Evolutionary conservation across 2,113 vertebrate species (phyloP), one percentile per base, ranked within the genome.

Genomic region (Lagopus leucura): DNA sequence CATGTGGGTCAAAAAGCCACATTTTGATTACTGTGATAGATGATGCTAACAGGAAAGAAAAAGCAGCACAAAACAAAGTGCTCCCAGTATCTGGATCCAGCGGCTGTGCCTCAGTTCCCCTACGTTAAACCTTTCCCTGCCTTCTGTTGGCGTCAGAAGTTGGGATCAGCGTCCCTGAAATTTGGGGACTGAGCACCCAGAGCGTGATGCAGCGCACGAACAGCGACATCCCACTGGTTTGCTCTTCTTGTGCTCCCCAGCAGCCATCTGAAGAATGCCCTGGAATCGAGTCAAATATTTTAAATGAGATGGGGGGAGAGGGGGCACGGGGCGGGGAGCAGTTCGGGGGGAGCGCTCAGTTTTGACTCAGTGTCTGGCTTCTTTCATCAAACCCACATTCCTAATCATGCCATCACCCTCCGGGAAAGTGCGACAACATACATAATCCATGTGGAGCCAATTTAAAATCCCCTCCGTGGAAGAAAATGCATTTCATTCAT

Each of bases 1-100:
- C 69, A 91, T 77, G 89, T 88, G 92, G 93, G 94, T 86, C 91
- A 93, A 64, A 80, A 91, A 92, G 91, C 87, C 92, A 30, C 95
- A 74, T 58, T 82, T 76, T 55, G 71, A 95, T 91, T 74, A 40
- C 6, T 77, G 71, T 42, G 75, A 92, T 70, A 91, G 72, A 88
- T 55, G 81, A 13, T 83, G 75, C 87, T 92, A 66, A 93, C 24
- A 4, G 2, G 3, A 18, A 14, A 2, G 8, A 18, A 18, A 1
- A 80, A 67, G 40, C 21, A 78, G n/a, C 8, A 80, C 16, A 36
- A 88, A 84, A 72, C 61, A 82, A 42, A 19, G 40, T 13, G 0
- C 4, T 79, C 66, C 32, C 36, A 12, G 54, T 7, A 45, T 54
- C 67, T 42, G 2, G 71, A 45, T 38, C 34, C 60, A 3, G 25